Evolutionary conservation across 2,113 vertebrate genomes (phyloP), one percentile per base, ranked within the genome.

Genomic region (Charina bottae): DNA sequence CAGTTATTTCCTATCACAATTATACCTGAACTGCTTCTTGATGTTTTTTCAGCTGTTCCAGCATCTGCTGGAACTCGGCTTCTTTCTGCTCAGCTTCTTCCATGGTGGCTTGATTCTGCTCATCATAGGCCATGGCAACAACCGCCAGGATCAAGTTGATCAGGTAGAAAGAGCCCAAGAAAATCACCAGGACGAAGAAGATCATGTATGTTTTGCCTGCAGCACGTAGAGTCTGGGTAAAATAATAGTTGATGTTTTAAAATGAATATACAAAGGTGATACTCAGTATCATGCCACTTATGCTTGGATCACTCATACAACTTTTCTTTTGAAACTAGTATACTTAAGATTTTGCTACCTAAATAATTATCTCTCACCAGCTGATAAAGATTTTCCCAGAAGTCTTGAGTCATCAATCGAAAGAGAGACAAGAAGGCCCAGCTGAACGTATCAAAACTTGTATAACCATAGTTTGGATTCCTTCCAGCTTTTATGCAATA

Each of bases 141-240:
- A 99, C 99, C 90, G 99, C 99, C 96, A 99, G 96, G 95, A 99
- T 99, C 95, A 99, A 96, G 96, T 99, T 99, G 94, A 99, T 97
- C 91, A 99, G 97, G 95, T 99, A 99, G 96, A 99, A 99, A 78
- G 99, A 99, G 83, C 99, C 99, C 93, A 99, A 97, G 94, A 99
- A 99, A 96, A 99, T 99, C n/a, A 99, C 99, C 96, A 99, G 95
- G 62, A 99, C 98, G 95, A 99, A 99, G 97, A 99, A 99, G 49
- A 99, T 93, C 99, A 99, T 99, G 97, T 99, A 99, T 88, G 98
- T 98, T 96, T 99, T 99, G 55, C 99, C 99, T 94, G 96, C 96
- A 55, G 98, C 99, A 93, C 99, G 97, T 46, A 99, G 96, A 0
- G 99, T 99, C 99, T 99, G 95, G 3, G 96, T 93, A 23, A 86